phyloP scores from a whole-genome alignment of 2,113 vertebrate genomes.

The Collichthys lucidus region DNA sequence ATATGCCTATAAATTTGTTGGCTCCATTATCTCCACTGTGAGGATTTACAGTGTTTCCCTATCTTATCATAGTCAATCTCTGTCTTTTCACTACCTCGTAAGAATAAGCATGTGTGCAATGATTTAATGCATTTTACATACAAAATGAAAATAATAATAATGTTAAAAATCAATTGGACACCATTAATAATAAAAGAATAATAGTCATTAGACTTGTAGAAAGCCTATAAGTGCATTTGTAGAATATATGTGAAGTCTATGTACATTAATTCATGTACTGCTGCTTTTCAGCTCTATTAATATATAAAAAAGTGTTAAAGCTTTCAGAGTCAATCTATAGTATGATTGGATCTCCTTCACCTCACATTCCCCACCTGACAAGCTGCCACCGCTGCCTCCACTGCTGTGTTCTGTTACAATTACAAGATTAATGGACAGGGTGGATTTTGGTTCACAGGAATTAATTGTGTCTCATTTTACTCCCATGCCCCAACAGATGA shows the following conservation, averaged over 20 bases:
- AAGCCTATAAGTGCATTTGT: not conserved
- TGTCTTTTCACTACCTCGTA: not conserved
- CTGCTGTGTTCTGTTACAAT: slow-evolving; percentile 91
- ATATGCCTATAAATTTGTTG: not conserved
- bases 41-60: not conserved
- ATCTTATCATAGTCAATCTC: not conserved
- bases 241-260: not conserved
- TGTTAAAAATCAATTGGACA: not conserved
- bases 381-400: slow-evolving; percentile 88
- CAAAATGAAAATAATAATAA: not conserved
- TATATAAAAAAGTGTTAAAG: slow-evolving; percentile 1
- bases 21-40: not conserved
- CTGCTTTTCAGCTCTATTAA: slow-evolving; percentile 8
- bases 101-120: not conserved
- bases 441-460: slow-evolving; percentile 94
- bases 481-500: slow-evolving; percentile 83
- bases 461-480: slow-evolving; percentile 91
- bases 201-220: too few relatives aligned
- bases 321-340: slow-evolving; percentile 8
- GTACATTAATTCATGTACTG: not conserved
- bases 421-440: slow-evolving; percentile 94
- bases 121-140: not conserved
- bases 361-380: slow-evolving; percentile 82
- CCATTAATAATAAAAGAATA: not conserved
- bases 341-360: slow-evolving; percentile 48